Base-by-base conservation (phyloP, 1,140 invertebrate species). In the Pogonognathellus flavescens region DNA sequence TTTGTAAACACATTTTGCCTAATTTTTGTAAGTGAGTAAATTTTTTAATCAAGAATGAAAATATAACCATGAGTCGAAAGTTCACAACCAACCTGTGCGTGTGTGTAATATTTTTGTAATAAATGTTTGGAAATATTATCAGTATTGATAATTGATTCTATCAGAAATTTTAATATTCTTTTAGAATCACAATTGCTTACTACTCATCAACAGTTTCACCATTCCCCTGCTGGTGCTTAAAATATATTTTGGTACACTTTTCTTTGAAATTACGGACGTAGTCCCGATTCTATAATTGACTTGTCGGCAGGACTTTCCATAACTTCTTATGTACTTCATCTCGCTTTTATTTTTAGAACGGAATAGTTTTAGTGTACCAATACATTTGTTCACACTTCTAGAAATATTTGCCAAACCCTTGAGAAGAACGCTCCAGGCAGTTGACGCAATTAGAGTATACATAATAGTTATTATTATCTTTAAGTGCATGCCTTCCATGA, bases 161-260 rank as follows among this genome's bases (percentile, higher is more conserved):
- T n/a, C n/a, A n/a, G n/a, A n/a, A n/a, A n/a, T n/a, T n/a, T n/a
- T n/a, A n/a, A n/a, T n/a, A n/a, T n/a, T n/a, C n/a, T n/a, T n/a
- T n/a, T n/a, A n/a, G n/a, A n/a, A n/a, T n/a, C n/a, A n/a, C n/a
- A n/a, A n/a, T n/a, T n/a, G n/a, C n/a, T n/a, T n/a, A 41, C 31
- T 60, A 10, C 59, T 60, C 6, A 60, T 60, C 6, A 60, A 10
- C 10, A 60, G 59, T 20, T 60, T 60, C 18, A 60, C 18, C 0
- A n/a, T 60, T 60, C 59, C 59, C 10, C 59, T 18, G 0, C 16
- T 60, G 18, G 20, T 60, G 10, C 18, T 60, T 20, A 60, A 18
- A 60, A 60, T 10, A 60, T 60, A 60, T 20, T 60, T 60, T 20
- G 59, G 59, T 20, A 60, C 59, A 60, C 59, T 60, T 18, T 20